Evolutionary conservation across 2,888 invertebrate species (phyloP).

Genomic region (Protodeltote pygarga): DNA sequence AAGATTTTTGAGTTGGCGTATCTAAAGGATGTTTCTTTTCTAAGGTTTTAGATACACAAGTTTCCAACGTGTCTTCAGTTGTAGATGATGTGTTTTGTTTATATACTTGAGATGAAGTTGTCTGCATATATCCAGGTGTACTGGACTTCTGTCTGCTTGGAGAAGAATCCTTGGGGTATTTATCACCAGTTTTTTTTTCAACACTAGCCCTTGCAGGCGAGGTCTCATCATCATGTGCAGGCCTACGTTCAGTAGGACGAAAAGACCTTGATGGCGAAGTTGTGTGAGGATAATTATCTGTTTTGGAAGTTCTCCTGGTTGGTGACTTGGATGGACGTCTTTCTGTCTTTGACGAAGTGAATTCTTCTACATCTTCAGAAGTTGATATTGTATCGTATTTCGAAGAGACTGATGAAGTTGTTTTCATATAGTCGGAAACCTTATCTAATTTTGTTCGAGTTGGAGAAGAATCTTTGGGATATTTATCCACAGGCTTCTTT

Average conservation of each 20-base stretch:
- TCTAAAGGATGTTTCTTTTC: conserved; percentile 32
- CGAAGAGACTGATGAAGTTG: conserved; percentile 15
- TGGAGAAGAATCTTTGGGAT: conserved; percentile 24
- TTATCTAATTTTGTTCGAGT: conserved; percentile 12
- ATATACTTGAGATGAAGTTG: conserved; percentile 35
- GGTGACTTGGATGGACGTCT: conserved; percentile 11
- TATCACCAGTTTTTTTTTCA: conserved; percentile 10
- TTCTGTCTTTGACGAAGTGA: conserved; percentile 7
- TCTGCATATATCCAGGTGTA: conserved; percentile 24
- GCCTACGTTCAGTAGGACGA: conserved; percentile 8
- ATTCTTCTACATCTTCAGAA: conserved; percentile 14
- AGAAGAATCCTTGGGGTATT: conserved; percentile 12
- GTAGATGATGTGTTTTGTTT: conserved; percentile 35
- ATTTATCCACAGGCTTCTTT: conserved; percentile 6
- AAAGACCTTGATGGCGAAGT: conserved; percentile 8
- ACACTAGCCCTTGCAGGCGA: conserved; percentile 4
- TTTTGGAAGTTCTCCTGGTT: conserved; percentile 5
- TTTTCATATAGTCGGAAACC: conserved; percentile 27
- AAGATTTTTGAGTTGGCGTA: conserved; percentile 35
- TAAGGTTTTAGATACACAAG: conserved; percentile 22
- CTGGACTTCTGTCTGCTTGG: conserved; percentile 20
- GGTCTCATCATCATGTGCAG: conserved; percentile 8
- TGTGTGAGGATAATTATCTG: conserved; percentile 3
- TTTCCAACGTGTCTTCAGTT: conserved; percentile 35
- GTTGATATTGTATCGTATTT: conserved; percentile 22